Base-by-base conservation (phyloP, 2,113 vertebrate genomes). In the Eleginops maclovinus region DNA sequence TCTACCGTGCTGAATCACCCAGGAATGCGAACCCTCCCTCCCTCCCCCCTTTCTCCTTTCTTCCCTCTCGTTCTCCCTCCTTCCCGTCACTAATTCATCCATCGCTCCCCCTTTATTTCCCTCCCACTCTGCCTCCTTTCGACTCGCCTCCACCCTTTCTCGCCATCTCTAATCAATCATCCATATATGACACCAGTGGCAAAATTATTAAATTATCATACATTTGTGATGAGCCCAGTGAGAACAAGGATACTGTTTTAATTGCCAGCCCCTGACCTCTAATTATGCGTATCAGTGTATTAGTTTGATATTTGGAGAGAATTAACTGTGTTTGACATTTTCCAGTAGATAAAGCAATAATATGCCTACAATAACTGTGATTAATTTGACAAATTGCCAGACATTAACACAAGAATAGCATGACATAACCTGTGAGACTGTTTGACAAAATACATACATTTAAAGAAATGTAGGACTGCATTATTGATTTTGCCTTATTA, bases 121-220 rank as follows among this genome's bases (percentile, higher is more conserved):
- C 78, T 43, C 87, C 78, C 79, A 69, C 85, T 87, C 78, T 79
- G 81, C 73, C 79, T 82, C 75, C 43, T 76, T 87, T 86, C 22
- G 73, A 76, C 60, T 79, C n/a, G 53, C 63, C 72, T 69, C 76
- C 79, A 81, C 83, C 86, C 56, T 86, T 86, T 84, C 85, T 80
- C 70, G 77, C 86, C 71, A 75, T 88, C 81, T 85, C 82, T 87
- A 88, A 91, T 93, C 91, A 92, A 91, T 92, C 91, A 93, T 88
- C 90, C 90, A 88, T 90, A 84, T 90, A 89, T 88, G 87, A 92
- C 89, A 89, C 91, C 87, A 71, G 88, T 86, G 84, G 83, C 81
- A 90, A 84, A 88, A 85, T 87, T 90, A 92, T 87, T 79, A 91
- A 89, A 93, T 90, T 85, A 93, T 90, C 85, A 85, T 88, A 87